Conservation (phyloP, 2,888 invertebrate species). For the Stenoptilia bipunctidactyla region DNA sequence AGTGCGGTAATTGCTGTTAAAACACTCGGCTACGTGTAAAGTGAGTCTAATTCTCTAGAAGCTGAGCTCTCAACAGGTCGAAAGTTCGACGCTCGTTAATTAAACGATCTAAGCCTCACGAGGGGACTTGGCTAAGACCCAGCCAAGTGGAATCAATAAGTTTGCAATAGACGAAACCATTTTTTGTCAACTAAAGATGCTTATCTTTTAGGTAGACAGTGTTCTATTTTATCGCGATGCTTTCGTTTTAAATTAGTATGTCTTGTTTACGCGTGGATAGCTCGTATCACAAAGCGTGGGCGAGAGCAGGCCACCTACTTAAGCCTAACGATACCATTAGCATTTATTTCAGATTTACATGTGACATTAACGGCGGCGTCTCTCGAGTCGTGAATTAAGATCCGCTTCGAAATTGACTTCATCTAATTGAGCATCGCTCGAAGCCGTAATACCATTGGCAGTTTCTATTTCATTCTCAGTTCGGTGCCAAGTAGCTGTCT, state of each 20-base stretch:
- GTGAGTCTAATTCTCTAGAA: conserved; percentile 47
- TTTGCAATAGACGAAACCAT: conserved; percentile 47
- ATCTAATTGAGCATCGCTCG: conserved; percentile 42
- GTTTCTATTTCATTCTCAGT: conserved; percentile 43
- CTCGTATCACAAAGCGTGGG: conserved; percentile 37
- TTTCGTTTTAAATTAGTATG: conserved; percentile 38
- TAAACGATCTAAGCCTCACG: conserved; percentile 61
- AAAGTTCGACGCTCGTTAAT: conserved; percentile 67
- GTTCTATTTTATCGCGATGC: conserved; percentile 16
- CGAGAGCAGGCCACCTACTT: conserved; percentile 20
- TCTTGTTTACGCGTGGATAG: conserved; percentile 30
- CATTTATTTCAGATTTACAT: conserved; percentile 36
- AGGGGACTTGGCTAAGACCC: conserved; percentile 50
- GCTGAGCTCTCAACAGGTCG: conserved; percentile 65
- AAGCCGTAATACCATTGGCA: conserved; percentile 49
- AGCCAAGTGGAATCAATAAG: conserved; percentile 52
- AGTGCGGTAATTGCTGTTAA: conserved; percentile 27
- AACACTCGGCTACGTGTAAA: conserved; percentile 40
- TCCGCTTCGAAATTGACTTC: conserved; percentile 34
- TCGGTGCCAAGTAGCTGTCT: conserved; percentile 50
- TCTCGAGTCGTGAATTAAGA: conserved; percentile 30
- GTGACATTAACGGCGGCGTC: conserved; percentile 27
- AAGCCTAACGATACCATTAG: conserved; percentile 30
- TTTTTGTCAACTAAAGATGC: conserved; percentile 20
- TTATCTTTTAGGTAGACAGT: conserved; percentile 30